Evolutionary conservation across 1,140 invertebrate genomes (phyloP).

Genomic region (Cydia fagiglandana): DNA sequence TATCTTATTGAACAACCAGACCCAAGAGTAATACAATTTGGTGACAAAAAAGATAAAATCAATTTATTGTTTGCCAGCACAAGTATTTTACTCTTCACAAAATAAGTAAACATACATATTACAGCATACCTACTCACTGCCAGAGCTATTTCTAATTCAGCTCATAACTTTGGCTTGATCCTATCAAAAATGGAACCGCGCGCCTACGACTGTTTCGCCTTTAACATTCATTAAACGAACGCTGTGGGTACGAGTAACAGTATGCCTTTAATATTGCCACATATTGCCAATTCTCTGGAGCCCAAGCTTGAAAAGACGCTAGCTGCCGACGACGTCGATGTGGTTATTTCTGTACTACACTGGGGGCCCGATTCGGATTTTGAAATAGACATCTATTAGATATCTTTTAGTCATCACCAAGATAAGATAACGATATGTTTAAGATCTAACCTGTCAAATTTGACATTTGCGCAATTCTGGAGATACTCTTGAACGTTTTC

Average conservation of each 20-base stretch:
- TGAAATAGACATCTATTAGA: too few relatives aligned
- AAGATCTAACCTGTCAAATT: too few relatives aligned
- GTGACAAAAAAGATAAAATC: not conserved
- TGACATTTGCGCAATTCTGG: too few relatives aligned
- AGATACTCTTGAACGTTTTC: too few relatives aligned
- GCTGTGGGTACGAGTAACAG: not conserved
- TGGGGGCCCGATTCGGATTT: too few relatives aligned
- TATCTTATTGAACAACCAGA: not conserved
- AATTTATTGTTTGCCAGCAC: not conserved
- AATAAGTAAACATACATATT: not conserved
- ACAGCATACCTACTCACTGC: not conserved
- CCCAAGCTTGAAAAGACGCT: not conserved
- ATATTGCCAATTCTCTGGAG: not conserved
- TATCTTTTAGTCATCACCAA: too few relatives aligned
- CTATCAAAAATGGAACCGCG: constrained; percentile 7
- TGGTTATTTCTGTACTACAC: not conserved
- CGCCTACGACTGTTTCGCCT: constrained; percentile 5
- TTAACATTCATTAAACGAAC: constrained; percentile 5
- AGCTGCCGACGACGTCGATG: not conserved
- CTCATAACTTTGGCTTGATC: not conserved
- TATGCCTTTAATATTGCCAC: not conserved
- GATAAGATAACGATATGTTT: too few relatives aligned
- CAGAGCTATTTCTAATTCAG: constrained; percentile 6
- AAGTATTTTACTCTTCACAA: not conserved
- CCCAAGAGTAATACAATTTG: not conserved